Evolutionary conservation across 2,797 vertebrate species (phyloP), one percentile per base, ranked within the genome.

Genomic region (Phrynocephalus guinanensis): DNA sequence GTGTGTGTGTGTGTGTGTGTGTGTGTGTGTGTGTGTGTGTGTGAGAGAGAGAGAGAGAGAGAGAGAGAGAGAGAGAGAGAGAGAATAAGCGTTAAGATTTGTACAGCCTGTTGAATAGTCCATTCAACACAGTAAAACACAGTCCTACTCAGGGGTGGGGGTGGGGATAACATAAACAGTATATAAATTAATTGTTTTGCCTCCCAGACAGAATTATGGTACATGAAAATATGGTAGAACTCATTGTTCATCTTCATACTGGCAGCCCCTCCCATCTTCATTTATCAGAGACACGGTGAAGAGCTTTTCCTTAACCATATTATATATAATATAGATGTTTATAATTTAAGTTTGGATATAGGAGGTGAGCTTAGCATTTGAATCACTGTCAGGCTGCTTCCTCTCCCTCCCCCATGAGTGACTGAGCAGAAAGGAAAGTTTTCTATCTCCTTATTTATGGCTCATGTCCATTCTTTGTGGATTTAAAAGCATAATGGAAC

Each of bases 401-500:
- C 82, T 6, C 9, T 82, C 90, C 24, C 83, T 87, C 16, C n/a
- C 84, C 82, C 1, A 82, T 44, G 63, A 67, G 13, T 71, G 79
- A 60, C 13, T 15, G 85, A 89, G 67, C 26, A 84, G n/a, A 50
- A 87, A 18, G 71, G 5, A 94, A 92, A 88, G 5, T 1, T 81
- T 73, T 89, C 66, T 5, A 70, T 92, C 63, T 91, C 0, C 52
- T 86, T 83, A 87, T 91, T 92, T 92, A 67, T 33, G 56, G 15
- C 24, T 80, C 76, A 84, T 52, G 3, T 83, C 91, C 79, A 89
- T 95, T 93, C 77, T 50, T 78, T 82, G 38, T 91, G 56, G 38
- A 91, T 83, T 88, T 86, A 15, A 91, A 93, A 83, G n/a, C 0
- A 56, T 66, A 92, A 86, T 18, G 38, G 33, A 28, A 80, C 63